These are phyloP conservation scores for Barbus barbus DNA, from an alignment of 2,113 vertebrate genomes.

Conservation along the genomic window DNA sequence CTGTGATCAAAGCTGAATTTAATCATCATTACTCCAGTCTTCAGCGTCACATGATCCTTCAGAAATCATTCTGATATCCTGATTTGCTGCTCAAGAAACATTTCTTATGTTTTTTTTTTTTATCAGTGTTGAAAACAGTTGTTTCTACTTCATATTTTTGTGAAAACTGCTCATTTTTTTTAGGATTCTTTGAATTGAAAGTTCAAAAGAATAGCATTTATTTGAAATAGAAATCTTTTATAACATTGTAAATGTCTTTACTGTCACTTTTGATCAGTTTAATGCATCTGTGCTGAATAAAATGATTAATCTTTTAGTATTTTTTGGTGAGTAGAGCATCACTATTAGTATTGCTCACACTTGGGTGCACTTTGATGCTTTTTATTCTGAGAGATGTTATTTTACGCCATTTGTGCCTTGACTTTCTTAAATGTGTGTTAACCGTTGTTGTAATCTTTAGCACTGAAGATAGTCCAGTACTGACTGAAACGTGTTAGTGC, in stretches of 20 bases:
- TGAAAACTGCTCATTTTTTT: no score
- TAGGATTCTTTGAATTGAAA: neutral
- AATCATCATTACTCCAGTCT: neutral
- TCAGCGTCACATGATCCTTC: neutral
- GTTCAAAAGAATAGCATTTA: no score
- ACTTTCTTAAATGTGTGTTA: no score
- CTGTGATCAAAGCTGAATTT: neutral
- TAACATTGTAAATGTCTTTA: neutral
- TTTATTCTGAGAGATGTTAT: neutral
- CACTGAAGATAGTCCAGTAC: no score
- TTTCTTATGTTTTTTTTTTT: neutral
- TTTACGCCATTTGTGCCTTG: neutral
- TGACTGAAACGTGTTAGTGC: no score
- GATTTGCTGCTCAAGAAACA: neutral
- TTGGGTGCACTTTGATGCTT: no score
- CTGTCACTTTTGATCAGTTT: neutral
- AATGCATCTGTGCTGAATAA: neutral
- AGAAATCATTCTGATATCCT: neutral
- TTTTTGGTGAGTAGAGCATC: neutral
- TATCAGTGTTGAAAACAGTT: neutral
- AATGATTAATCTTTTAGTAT: neutral
- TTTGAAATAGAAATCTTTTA: neutral
- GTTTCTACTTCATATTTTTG: no score
- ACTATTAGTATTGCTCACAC: neutral
- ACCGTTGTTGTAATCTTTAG: neutral